A percentile compares a stretch with the other conserved stretches of the same genome.
Evolutionary conservation across 1,140 invertebrate species (phyloP).

Genomic region (Aphaenogaster rudis): DNA sequence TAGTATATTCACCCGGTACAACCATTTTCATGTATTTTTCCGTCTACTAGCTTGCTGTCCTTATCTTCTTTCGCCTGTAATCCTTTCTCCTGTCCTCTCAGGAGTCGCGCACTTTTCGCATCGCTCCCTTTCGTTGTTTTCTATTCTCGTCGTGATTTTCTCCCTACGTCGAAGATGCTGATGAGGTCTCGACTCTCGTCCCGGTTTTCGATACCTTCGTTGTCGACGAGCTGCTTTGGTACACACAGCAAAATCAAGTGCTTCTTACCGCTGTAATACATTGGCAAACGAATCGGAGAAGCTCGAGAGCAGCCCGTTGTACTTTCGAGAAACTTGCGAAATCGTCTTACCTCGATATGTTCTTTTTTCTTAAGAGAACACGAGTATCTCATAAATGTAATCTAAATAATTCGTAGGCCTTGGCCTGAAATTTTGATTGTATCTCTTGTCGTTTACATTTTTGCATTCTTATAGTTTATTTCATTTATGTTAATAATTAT

Average conservation of each 20-base stretch:
- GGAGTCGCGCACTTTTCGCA: conserved; percentile 1
- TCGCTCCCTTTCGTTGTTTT: conserved; percentile 19
- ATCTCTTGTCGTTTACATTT: not conserved
- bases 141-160: conserved; percentile 41
- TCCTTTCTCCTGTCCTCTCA: conserved; percentile 24
- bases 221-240: conserved; percentile 67
- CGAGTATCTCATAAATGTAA: conserved; percentile 6
- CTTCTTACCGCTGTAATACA: conserved; percentile 51
- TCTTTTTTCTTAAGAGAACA: not conserved
- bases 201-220: conserved; percentile 36
- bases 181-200: conserved; percentile 68
- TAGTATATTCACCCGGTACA: conserved; percentile 1
- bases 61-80: conserved; percentile 30
- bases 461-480: not conserved
- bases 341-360: not conserved
- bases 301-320: conserved; percentile 25
- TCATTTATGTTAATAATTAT: not conserved
- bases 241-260: conserved; percentile 66
- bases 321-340: conserved; percentile 3
- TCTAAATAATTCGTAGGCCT: conserved; percentile 1
- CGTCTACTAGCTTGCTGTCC: conserved; percentile 45
- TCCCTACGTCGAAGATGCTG: conserved; percentile 70
- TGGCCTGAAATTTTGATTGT: not conserved
- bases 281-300: conserved; percentile 67
- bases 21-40: conserved; percentile 53